Evolutionary conservation across 2,888 invertebrate species (phyloP).

Genomic region (Euproctis similis): DNA sequence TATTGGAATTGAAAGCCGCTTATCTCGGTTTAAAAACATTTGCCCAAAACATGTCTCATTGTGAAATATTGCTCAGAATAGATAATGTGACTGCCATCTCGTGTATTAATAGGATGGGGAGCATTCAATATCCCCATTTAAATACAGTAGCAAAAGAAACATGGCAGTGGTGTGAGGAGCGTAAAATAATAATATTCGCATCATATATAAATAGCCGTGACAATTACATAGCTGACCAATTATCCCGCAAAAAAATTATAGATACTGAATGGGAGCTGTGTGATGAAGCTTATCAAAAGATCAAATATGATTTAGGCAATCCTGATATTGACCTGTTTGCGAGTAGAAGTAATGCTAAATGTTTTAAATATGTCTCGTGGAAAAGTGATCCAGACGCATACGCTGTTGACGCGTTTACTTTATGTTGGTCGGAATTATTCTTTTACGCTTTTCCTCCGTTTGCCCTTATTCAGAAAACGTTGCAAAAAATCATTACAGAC

Average conservation of each 20-base stretch:
- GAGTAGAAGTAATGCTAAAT: background rate
- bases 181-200: background rate
- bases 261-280: background rate
- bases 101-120: background rate
- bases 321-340: background rate
- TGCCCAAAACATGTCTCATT: background rate
- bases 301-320: background rate
- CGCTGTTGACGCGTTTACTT: background rate
- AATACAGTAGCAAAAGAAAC: background rate
- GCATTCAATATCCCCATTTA: background rate
- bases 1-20: too few relatives aligned
- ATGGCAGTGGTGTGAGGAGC: background rate
- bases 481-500: constrained; percentile 4
- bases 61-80: background rate
- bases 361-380: background rate
- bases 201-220: background rate
- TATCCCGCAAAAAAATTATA: too few relatives aligned
- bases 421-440: background rate
- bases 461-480: background rate
- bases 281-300: background rate
- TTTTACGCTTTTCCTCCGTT: constrained; percentile 1
- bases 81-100: background rate
- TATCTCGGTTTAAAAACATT: too few relatives aligned
- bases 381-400: background rate
- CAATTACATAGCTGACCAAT: too few relatives aligned